Percentiles rank a stretch among this genome's conserved stretches.
Conservation (phyloP, 2,797 vertebrate genomes). For the Gymnothorax reevesii region DNA sequence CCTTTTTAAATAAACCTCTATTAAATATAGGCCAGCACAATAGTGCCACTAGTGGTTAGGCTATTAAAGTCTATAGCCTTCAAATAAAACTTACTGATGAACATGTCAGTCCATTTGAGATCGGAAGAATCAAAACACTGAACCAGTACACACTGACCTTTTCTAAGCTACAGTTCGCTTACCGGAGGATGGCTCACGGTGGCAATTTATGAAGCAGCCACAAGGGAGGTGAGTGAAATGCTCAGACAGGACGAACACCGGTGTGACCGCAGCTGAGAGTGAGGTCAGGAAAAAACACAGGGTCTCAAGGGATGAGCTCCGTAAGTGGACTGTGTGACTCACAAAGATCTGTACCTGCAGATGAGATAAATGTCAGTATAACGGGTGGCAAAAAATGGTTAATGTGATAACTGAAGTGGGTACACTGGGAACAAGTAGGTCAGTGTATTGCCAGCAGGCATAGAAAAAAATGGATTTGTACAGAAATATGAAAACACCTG, state of each 20-base stretch:
- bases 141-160: not conserved
- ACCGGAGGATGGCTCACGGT: constrained; percentile 72
- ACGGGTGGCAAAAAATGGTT: not conserved
- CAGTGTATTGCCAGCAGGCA: not conserved
- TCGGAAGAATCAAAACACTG: not conserved
- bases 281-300: constrained; percentile 89
- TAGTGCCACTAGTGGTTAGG: no score
- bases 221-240: constrained; percentile 94
- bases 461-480: not conserved
- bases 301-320: constrained; percentile 79
- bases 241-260: constrained; percentile 88
- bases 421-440: not conserved
- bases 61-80: not conserved
- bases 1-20: no score
- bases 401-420: not conserved
- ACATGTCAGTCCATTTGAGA: not conserved
- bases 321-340: constrained; percentile 76
- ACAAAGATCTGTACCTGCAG: constrained; percentile 86
- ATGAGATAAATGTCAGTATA: constrained; percentile 31
- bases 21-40: no score
- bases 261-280: constrained; percentile 85
- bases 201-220: constrained; percentile 95
- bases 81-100: not conserved
- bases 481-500: not conserved
- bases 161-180: constrained; percentile 44